These are phyloP conservation scores for Microcaecilia unicolor DNA, from an alignment of 2,797 vertebrate genomes.

Conservation along the genomic window DNA sequence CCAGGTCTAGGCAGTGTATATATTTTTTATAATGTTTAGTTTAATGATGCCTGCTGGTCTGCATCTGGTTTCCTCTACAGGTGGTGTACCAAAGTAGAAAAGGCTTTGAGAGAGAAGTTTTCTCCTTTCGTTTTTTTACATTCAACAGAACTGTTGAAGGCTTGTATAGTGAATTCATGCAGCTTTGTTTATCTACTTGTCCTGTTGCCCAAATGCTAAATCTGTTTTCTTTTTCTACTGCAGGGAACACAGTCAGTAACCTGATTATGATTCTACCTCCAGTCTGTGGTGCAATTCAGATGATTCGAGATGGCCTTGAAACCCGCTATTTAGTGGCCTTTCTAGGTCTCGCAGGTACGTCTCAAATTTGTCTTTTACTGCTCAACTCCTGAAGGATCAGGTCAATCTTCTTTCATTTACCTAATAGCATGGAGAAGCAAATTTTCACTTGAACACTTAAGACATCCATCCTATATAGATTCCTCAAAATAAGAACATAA, in stretches of 20 bases:
- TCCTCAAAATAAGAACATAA: too few relatives aligned
- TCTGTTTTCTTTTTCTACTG: slow-evolving; percentile 30
- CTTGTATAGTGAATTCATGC: background rate
- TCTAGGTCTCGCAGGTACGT: slow-evolving; percentile 83
- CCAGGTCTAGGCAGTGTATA: too few relatives aligned
- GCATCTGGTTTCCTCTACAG: background rate
- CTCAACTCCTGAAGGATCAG: too few relatives aligned
- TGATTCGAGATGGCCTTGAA: slow-evolving; percentile 79
- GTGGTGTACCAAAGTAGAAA: background rate
- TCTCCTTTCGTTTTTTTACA: too few relatives aligned
- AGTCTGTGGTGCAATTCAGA: slow-evolving; percentile 83
- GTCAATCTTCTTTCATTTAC: too few relatives aligned
- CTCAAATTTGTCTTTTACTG: too few relatives aligned
- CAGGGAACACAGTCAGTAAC: slow-evolving; percentile 98
- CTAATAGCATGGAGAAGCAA: too few relatives aligned
- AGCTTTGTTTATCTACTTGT: background rate
- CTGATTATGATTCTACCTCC: slow-evolving; percentile 98
- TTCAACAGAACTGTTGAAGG: background rate
- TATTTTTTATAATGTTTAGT: background rate
- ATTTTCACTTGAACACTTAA: too few relatives aligned
- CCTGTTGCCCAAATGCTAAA: background rate
- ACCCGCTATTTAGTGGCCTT: slow-evolving; percentile 85
- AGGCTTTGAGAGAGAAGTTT: background rate
- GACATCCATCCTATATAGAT: too few relatives aligned
- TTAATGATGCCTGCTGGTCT: background rate